Evolutionary conservation across 2,113 vertebrate genomes (phyloP).

Genomic region (Raja brachyura): DNA sequence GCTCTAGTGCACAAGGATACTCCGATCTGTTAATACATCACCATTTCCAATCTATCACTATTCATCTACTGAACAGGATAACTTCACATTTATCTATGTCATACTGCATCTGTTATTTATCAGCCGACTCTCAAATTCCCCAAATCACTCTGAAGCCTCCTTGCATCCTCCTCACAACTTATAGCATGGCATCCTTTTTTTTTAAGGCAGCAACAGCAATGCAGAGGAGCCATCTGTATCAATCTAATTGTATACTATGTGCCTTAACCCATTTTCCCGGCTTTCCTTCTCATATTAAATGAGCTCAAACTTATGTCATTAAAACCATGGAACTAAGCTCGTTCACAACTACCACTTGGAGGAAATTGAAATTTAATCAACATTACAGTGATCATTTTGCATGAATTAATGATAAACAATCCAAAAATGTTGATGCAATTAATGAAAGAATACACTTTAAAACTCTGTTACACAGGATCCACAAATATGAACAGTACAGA

Average conservation of each 20-base stretch:
- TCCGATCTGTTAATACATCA: no score
- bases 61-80: no score
- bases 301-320: neutral
- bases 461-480: neutral
- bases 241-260: neutral
- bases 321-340: neutral
- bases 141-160: no score
- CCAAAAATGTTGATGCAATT: neutral
- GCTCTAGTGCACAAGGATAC: no score
- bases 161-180: no score
- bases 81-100: no score
- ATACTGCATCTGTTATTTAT: no score
- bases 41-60: no score
- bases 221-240: neutral
- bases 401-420: neutral
- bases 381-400: neutral
- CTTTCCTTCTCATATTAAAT: neutral
- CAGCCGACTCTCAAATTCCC: no score
- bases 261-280: neutral
- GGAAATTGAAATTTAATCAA: neutral
- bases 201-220: neutral
- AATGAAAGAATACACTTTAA: neutral
- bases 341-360: neutral
- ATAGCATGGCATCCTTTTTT: neutral
- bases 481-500: neutral